Evolutionary conservation across 2,113 vertebrate genomes (phyloP), one percentile per base, ranked within the genome.

Genomic region (Ariopsis seemanni): DNA sequence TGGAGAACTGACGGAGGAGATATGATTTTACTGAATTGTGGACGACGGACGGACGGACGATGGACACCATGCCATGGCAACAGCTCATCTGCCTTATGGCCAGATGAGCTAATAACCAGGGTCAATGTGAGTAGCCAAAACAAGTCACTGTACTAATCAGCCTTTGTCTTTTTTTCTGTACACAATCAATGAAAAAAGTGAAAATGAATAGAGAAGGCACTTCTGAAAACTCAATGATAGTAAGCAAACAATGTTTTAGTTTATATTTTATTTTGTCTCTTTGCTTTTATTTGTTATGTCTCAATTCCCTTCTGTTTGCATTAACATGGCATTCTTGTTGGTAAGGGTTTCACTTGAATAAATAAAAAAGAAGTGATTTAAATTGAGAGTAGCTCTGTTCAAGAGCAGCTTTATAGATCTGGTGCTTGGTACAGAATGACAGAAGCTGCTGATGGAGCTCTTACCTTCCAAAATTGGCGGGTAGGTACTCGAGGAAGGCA

Each of bases 391-490:
- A 12, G 57, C 18, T 53, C 25, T 82, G 14, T 55, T 78, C 30
- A 84, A 86, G 53, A 55, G 34, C 65, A 69, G 27, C 42, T 84
- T 86, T 52, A 77, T 74, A 78, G 82, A 25, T 55, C 30, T 53
- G 20, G 60, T 30, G 8, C 52, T 22, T 3, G 65, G 48, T 74
- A 27, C 11, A 60, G n/a, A 25, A 48, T 84, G 74, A 72, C 5
- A 48, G 62, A 85, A 17, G 20, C 14, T 65, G 60, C n/a, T 27
- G 50, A 79, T 55, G 6, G 25, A 27, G 57, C 50, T 48, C 95
- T 96, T 96, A 99, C 98, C 98, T 99, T 95, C 98, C 98, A 95
- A 99, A 99, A 94, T 99, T 99, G 90, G 98, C 97, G 85, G 98
- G 98, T 92, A 99, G 96, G 95, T 97, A 99, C 95, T 99, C 98